Evolutionary conservation across 2,797 vertebrate species (phyloP).

Genomic region (Cirrhinus molitorella): DNA sequence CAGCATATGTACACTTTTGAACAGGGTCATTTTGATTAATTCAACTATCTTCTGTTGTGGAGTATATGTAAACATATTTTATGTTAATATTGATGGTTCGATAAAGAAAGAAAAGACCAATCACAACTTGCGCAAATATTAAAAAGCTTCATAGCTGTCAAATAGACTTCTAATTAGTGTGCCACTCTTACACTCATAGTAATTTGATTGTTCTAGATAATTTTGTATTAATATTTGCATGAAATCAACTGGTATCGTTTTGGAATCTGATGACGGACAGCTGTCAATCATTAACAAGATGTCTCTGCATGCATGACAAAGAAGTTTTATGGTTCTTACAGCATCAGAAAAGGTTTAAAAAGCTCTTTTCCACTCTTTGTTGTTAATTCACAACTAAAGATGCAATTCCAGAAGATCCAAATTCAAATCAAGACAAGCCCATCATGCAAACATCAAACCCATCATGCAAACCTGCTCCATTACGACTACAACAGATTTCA

Average conservation of each 20-base stretch:
- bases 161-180: background rate
- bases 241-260: no score
- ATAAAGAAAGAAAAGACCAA: background rate
- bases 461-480: background rate
- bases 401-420: background rate
- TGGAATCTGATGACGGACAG: background rate
- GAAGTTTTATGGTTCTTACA: background rate
- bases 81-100: background rate
- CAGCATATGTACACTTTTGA: no score
- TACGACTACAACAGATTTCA: background rate
- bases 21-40: no score
- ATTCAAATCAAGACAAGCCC: background rate
- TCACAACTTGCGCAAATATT: background rate
- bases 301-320: background rate
- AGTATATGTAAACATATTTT: no score
- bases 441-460: background rate
- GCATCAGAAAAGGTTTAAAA: background rate
- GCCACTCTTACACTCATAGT: background rate
- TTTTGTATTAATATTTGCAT: no score
- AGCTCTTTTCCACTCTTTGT: no score
- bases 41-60: no score
- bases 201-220: no score
- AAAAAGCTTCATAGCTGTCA: background rate
- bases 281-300: conserved; percentile 5
- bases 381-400: background rate